Percentiles rank a stretch among this genome's conserved stretches.
phyloP scores from a whole-genome alignment of 1,140 invertebrate genomes.

The Helicoverpa zea region DNA sequence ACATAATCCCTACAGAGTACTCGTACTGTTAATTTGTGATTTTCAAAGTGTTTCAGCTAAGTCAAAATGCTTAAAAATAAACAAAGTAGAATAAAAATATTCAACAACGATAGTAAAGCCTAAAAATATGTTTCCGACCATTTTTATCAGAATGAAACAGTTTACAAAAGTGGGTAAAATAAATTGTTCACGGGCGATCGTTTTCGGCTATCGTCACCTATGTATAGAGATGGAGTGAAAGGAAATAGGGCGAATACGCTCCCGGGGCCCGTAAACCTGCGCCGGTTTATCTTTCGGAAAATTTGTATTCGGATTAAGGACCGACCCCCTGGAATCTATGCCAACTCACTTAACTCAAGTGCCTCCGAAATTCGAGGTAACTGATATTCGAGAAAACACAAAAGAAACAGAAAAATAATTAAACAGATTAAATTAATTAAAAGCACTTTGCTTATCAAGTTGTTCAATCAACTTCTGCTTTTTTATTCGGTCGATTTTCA shows the following conservation, averaged over 20 bases:
- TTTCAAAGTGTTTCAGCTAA: not conserved
- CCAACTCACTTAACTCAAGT: slow-evolving; percentile 62
- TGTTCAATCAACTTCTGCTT: not conserved
- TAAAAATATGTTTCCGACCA: slow-evolving; percentile 3
- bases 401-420: slow-evolving; percentile 20
- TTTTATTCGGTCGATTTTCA: not conserved
- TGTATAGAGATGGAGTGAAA: slow-evolving; percentile 46
- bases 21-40: too few species aligned
- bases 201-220: slow-evolving; percentile 40
- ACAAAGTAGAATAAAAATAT: not conserved
- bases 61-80: not conserved
- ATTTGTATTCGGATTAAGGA: slow-evolving; percentile 74
- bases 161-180: slow-evolving; percentile 31
- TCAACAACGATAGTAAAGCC: not conserved
- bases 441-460: slow-evolving; percentile 28
- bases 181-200: slow-evolving; percentile 32
- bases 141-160: slow-evolving; percentile 4
- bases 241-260: slow-evolving; percentile 51
- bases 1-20: too few species aligned
- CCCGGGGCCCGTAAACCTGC: slow-evolving; percentile 62
- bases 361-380: slow-evolving; percentile 52
- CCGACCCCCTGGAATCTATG: slow-evolving; percentile 59
- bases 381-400: slow-evolving; percentile 19
- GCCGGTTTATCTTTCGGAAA: slow-evolving; percentile 78
- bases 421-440: slow-evolving; percentile 21